These are phyloP conservation scores for Geococcyx californianus DNA, from an alignment of 2,113 vertebrate genomes.

Conservation along the genomic window DNA sequence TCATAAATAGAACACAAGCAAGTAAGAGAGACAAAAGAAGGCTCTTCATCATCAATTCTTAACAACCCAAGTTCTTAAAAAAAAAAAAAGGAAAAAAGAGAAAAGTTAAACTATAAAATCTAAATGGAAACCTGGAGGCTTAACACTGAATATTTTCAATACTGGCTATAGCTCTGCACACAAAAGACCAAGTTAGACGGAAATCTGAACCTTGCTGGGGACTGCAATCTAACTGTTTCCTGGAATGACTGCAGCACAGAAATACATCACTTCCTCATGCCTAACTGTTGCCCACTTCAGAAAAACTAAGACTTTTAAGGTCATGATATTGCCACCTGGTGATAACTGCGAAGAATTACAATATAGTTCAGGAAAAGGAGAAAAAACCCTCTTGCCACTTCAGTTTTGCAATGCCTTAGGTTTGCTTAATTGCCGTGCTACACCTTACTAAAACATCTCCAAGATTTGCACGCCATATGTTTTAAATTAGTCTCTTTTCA, in stretches of 20 bases:
- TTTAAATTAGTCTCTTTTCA: neutral
- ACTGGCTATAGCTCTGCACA: neutral
- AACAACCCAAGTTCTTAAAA: neutral
- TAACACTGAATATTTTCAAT: neutral
- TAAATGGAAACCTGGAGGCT: neutral
- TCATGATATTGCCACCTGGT: constrained; percentile 43
- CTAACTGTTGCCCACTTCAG: neutral
- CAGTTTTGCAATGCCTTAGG: neutral
- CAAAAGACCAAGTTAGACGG: neutral
- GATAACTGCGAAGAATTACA: constrained; percentile 35
- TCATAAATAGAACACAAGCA: neutral
- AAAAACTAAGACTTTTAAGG: neutral
- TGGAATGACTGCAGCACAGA: neutral
- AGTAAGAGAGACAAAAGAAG: neutral
- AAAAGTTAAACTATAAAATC: neutral
- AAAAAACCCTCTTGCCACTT: neutral
- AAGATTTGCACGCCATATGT: neutral
- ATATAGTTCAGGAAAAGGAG: neutral
- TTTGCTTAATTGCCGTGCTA: neutral
- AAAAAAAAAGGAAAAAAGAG: neutral
- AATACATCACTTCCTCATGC: constrained; percentile 55
- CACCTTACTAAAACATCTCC: neutral
- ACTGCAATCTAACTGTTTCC: constrained; percentile 22
- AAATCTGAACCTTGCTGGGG: neutral
- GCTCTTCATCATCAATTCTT: constrained; percentile 4